phyloP scores from a whole-genome alignment of 2,797 vertebrate genomes.

The Heliangelus exortis region DNA sequence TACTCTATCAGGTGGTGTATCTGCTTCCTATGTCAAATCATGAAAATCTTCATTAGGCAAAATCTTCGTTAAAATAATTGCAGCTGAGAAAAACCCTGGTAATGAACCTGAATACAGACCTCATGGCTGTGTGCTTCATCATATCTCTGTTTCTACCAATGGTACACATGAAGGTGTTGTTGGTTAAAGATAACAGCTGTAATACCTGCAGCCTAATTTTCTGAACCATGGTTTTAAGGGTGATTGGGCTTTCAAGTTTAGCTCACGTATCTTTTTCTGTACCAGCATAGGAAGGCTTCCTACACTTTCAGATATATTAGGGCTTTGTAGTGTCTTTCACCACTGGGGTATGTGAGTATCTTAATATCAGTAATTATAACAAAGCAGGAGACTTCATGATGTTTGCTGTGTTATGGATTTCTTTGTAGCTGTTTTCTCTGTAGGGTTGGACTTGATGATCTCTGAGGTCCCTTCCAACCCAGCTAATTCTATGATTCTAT shows the following conservation, averaged over 20 bases:
- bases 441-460: too few relatives aligned
- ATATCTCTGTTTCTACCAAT: not conserved
- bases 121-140: not conserved
- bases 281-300: not conserved
- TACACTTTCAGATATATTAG: not conserved
- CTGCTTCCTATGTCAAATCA: not conserved
- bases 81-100: not conserved
- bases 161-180: not conserved
- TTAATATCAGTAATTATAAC: not conserved
- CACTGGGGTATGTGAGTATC: rapidly evolving
- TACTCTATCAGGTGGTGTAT: not conserved
- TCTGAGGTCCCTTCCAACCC: too few relatives aligned
- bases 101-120: not conserved
- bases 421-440: too few relatives aligned
- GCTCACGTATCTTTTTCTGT: not conserved
- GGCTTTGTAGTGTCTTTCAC: not conserved
- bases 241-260: not conserved
- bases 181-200: not conserved
- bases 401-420: not conserved
- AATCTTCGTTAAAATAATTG: not conserved
- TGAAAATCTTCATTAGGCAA: not conserved
- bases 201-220: not conserved
- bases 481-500: too few relatives aligned
- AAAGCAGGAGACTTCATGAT: not conserved
- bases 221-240: not conserved